phyloP scores from a whole-genome alignment of 2,888 invertebrate genomes.

The Sarcophaga caerulescens region DNA sequence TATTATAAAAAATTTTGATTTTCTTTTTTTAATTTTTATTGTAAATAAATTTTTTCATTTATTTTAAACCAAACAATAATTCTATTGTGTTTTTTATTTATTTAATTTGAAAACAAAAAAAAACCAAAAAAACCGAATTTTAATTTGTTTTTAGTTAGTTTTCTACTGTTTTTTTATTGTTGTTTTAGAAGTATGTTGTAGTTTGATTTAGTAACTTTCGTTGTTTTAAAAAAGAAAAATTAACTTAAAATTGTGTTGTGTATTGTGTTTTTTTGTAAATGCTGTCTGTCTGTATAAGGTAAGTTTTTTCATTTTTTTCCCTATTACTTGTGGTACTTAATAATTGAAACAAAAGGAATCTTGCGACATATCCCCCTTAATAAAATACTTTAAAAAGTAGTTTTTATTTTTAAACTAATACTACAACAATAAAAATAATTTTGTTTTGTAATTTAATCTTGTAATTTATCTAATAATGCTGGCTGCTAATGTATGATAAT shows the following conservation, averaged over 20 bases:
- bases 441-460: background rate
- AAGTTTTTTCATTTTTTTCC: background rate
- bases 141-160: too few species aligned
- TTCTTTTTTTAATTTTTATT: slow-evolving; percentile 28
- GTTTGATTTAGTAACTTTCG: too few species aligned
- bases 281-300: background rate
- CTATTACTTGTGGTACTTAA: background rate
- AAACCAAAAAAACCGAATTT: too few species aligned
- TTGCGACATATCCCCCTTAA: too few species aligned
- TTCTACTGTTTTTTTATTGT: too few species aligned
- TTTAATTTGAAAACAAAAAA: slow-evolving; percentile 16
- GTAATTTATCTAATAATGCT: background rate
- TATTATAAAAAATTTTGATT: background rate
- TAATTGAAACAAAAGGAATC: background rate
- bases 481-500: background rate
- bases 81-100: slow-evolving; percentile 11
- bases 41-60: slow-evolving; percentile 57
- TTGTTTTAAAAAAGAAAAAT: too few species aligned
- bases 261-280: background rate
- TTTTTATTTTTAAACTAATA: too few species aligned
- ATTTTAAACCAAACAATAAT: slow-evolving; percentile 43
- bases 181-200: too few species aligned
- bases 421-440: too few species aligned
- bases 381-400: too few species aligned
- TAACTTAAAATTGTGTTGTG: background rate